Base-by-base conservation (phyloP, 2,888 invertebrate genomes). In the Tuta absoluta region DNA sequence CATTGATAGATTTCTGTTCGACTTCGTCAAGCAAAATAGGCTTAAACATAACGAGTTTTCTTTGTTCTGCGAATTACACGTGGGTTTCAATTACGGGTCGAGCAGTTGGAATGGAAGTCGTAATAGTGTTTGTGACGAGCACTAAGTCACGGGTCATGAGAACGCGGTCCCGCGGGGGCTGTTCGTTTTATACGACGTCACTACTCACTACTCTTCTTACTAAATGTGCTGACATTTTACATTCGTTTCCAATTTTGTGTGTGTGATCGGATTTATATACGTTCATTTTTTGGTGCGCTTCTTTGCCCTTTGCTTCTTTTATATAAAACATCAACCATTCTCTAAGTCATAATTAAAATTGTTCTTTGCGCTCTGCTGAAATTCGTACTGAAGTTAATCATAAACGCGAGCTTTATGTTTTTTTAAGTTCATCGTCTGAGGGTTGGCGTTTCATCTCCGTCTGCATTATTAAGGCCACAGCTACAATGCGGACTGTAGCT, bases 381-480 rank as follows among this genome's bases (percentile, higher is more conserved):
- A 41, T 49, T 51, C 21, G 12, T 51, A 56, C 56, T 33, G 33
- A 0, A 28, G 56, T 56, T 28, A 12, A 24, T 56, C 56, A n/a
- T 28, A 56, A 56, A 21, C 8, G 51, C 24, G n/a, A 8, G 28
- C 23, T 56, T 53, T 56, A 56, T 28, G n/a, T 28, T 56, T 80
- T 51, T 53, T 24, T 23, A 53, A 41, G 14, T 41, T 41, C 14
- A 17, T 56, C 12, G 56, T 56, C 21, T 7, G 24, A 24, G 33
- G 12, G 24, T 56, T 24, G n/a, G 11, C 23, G 56, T 28, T 56
- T 56, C 56, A 28, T 24, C 56, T 56, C n/a, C 45, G 45, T 24
- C 11, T 28, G 48, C 61, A 28, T 48, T 61, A 28, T 48, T 19
- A 61, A 19, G 23, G 19, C 23, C 24, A 17, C 48, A 28, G 24